phyloP scores from a whole-genome alignment of 1,140 invertebrate species.

The Arctopsyche grandis region DNA sequence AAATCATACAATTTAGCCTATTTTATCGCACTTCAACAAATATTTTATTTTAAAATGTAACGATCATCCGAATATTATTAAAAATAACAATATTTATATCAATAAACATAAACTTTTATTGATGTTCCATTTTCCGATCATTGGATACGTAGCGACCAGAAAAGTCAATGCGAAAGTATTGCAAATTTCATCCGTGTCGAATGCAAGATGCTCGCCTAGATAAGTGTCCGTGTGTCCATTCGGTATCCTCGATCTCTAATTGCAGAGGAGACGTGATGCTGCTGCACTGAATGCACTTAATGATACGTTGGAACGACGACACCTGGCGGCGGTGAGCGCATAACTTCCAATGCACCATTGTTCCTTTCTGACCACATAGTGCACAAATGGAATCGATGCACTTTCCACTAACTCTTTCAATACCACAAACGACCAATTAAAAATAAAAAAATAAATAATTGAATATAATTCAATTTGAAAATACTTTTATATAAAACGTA shows the following conservation, averaged over 20 bases:
- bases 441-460: neutral
- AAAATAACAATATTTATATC: no score
- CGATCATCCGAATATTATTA: no score
- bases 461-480: no score
- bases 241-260: slow-evolving; percentile 33
- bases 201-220: neutral
- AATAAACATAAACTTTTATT: neutral
- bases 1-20: no score
- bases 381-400: neutral
- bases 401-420: neutral
- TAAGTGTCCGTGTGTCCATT: neutral
- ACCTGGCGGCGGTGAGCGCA: slow-evolving; percentile 38
- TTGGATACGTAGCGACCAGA: neutral
- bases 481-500: no score
- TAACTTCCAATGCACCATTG: slow-evolving; percentile 25
- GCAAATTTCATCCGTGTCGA: neutral
- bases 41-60: no score
- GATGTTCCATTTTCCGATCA: neutral
- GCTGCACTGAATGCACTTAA: slow-evolving; percentile 37
- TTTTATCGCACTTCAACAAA: no score
- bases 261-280: slow-evolving; percentile 32
- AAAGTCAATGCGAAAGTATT: neutral
- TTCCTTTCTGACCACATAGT: neutral
- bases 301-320: slow-evolving; percentile 38
- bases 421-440: neutral